These are phyloP conservation scores for Theonella swinhoei DNA, from an alignment of 37 sponge, comb jelly and placozoan genomes.

Conservation along the genomic window DNA sequence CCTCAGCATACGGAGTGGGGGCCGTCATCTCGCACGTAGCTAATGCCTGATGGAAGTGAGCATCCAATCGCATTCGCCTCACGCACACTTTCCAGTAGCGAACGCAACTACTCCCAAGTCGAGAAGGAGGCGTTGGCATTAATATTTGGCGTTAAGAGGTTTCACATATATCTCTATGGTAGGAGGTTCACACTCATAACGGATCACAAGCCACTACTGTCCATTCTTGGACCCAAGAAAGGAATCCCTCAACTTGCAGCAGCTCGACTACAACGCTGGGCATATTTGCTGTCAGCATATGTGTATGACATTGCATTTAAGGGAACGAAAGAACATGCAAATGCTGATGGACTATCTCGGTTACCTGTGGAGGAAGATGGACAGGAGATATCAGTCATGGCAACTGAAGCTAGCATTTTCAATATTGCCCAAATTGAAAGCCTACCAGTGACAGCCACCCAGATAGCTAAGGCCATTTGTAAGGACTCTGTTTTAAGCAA, in stretches of 20 bases:
- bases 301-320: not conserved
- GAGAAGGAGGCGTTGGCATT: slow-evolving; percentile 13
- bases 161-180: slow-evolving; percentile 20
- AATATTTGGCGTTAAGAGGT: slow-evolving; percentile 1
- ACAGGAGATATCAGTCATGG: too few species aligned
- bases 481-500: not conserved
- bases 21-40: slow-evolving; percentile 9
- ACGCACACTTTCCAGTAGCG: not conserved
- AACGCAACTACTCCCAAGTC: slow-evolving; percentile 10
- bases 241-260: slow-evolving; percentile 7
- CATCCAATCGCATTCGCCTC: slow-evolving; percentile 13
- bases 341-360: slow-evolving; percentile 14
- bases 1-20: slow-evolving; percentile 2
- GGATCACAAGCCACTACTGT: slow-evolving; percentile 33
- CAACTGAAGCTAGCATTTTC: not conserved
- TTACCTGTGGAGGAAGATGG: too few species aligned
- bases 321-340: not conserved
- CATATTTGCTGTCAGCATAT: slow-evolving; percentile 13
- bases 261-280: slow-evolving; percentile 25
- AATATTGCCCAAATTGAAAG: slow-evolving; percentile 19
- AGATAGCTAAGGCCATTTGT: not conserved
- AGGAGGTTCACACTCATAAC: slow-evolving; percentile 18
- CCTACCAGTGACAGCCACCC: not conserved
- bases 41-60: slow-evolving; percentile 5
- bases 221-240: slow-evolving; percentile 3